Conservation (phyloP, 2,888 invertebrate species). For the Nezara viridula region DNA sequence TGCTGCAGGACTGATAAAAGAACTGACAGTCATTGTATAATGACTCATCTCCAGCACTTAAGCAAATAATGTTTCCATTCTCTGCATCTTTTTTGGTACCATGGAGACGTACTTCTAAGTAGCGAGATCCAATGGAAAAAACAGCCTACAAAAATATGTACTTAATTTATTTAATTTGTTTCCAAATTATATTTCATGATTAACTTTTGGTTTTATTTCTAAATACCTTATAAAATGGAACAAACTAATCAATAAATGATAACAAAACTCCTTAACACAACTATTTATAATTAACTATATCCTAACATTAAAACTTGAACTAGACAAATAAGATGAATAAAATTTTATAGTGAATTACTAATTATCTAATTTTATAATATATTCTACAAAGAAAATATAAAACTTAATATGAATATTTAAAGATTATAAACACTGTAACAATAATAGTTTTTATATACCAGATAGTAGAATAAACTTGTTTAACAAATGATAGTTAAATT, state of each 20-base stretch:
- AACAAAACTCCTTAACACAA: too few relatives aligned
- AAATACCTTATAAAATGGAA: too few relatives aligned
- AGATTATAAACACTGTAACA: background rate
- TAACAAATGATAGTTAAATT: too few relatives aligned
- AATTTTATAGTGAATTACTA: too few relatives aligned
- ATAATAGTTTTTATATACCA: too few relatives aligned
- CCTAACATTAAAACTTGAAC: too few relatives aligned
- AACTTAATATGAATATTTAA: background rate
- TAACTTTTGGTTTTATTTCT: background rate
- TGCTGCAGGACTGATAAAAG: slow-evolving; percentile 2
- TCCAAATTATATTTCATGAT: background rate
- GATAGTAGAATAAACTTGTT: too few relatives aligned
- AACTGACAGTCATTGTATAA: background rate
- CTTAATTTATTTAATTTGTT: background rate
- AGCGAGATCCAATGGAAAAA: slow-evolving; percentile 81
- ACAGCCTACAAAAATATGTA: background rate
- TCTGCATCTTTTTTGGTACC: slow-evolving; percentile 92
- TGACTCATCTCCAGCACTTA: slow-evolving; percentile 90
- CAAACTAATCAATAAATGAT: too few relatives aligned
- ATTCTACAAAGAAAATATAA: too few relatives aligned
- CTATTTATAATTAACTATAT: background rate
- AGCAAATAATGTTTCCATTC: slow-evolving; percentile 88
- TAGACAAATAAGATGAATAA: too few relatives aligned
- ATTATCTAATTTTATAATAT: too few relatives aligned
- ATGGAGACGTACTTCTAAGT: slow-evolving; percentile 90